A percentile compares a stretch with the other conserved stretches of the same genome.
phyloP scores from a whole-genome alignment of 2,113 vertebrate genomes.

The Ciconia maguari region DNA sequence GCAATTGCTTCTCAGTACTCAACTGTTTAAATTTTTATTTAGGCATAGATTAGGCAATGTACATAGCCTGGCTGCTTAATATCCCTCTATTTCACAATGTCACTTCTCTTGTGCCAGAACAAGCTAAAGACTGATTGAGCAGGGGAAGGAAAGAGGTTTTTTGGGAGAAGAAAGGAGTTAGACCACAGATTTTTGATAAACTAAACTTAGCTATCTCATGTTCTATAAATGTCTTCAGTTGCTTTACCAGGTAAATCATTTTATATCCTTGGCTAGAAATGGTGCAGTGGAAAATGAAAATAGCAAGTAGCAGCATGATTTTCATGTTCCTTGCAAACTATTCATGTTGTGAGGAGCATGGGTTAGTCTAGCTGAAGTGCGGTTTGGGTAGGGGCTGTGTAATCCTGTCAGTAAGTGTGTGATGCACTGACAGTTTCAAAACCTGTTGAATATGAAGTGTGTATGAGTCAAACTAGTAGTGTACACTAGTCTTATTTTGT shows the following conservation, averaged over 20 bases:
- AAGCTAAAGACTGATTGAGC: not conserved
- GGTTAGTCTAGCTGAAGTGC: not conserved
- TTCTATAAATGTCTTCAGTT: not conserved
- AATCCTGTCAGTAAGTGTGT: not conserved
- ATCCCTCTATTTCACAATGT: not conserved
- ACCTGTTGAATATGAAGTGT: not conserved
- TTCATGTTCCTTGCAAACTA: not conserved
- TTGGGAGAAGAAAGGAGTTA: not conserved
- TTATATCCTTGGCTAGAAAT: not conserved
- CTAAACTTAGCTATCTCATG: not conserved
- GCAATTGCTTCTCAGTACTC: not conserved
- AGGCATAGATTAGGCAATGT: not conserved
- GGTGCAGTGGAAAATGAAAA: not conserved
- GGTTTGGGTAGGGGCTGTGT: not conserved
- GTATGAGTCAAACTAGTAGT: not conserved
- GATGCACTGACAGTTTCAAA: not conserved
- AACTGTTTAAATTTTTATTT: not conserved
- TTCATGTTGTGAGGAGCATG: not conserved
- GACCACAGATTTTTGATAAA: not conserved
- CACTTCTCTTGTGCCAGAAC: not conserved
- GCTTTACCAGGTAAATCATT: not conserved
- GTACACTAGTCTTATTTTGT: not conserved
- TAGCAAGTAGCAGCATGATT: not conserved
- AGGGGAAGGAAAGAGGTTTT: not conserved
- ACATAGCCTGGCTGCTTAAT: not conserved